A percentile compares a stretch with the other conserved stretches of the same genome.
Conservation (phyloP, 35 echinoderm and acorn worm genomes). For the Eucidaris tribuloides region DNA sequence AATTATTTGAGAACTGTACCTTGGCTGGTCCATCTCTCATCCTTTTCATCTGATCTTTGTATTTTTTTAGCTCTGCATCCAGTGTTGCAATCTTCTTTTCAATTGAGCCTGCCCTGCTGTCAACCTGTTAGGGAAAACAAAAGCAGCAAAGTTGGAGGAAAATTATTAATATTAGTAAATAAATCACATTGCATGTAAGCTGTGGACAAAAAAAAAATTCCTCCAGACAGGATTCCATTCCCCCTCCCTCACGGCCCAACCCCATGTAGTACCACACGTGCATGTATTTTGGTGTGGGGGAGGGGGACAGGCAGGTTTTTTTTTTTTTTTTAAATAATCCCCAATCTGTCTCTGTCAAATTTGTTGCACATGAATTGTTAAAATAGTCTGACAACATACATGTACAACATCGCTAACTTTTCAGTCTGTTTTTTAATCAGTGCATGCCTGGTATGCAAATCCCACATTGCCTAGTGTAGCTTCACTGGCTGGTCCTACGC, state of each 20-base stretch:
- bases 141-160: not conserved
- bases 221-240: not conserved
- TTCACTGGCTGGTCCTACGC: no score
- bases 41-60: slow-evolving; percentile 99
- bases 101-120: slow-evolving; percentile 88
- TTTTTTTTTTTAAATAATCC: not conserved
- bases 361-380: not conserved
- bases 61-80: slow-evolving; percentile 90
- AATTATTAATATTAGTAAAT: not conserved
- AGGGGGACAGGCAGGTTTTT: not conserved
- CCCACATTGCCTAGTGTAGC: no score
- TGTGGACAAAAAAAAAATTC: not conserved
- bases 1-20: no score
- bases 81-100: slow-evolving; percentile 93
- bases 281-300: not conserved
- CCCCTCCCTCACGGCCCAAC: no score
- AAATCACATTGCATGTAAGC: not conserved
- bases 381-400: not conserved
- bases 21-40: slow-evolving; percentile 99
- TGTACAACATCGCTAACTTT: no score
- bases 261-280: not conserved
- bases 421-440: no score
- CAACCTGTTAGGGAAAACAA: slow-evolving; percentile 62
- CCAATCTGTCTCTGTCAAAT: not conserved
- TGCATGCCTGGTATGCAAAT: no score